Percentiles rank a stretch among this genome's conserved stretches.
Evolutionary conservation across 2,888 invertebrate genomes (phyloP).

Genomic region (Rapana venosa): DNA sequence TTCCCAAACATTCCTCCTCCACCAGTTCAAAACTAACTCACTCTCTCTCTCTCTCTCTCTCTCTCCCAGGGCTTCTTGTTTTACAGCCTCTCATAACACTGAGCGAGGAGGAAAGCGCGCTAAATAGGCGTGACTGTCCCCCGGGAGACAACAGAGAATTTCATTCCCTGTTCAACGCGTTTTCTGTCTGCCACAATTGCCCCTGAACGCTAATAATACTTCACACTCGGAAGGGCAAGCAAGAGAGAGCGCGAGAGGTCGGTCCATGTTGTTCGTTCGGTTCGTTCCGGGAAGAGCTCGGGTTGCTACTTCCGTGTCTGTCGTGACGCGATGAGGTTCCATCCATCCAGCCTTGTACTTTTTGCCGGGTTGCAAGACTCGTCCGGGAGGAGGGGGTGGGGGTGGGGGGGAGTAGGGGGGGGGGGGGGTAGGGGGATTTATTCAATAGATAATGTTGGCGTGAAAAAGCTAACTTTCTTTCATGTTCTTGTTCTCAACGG

Average conservation of each 20-base stretch:
- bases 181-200: background rate
- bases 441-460: slow-evolving; percentile 26
- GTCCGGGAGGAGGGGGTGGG: background rate
- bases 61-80: background rate
- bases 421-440: slow-evolving; percentile 8
- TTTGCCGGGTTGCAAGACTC: background rate
- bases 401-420: background rate
- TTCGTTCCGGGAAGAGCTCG: background rate
- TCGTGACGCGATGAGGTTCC: background rate
- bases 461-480: slow-evolving; percentile 29
- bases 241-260: too few species aligned
- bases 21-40: too few species aligned
- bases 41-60: too few species aligned
- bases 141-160: background rate
- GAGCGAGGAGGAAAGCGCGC: background rate
- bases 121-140: slow-evolving; percentile 14
- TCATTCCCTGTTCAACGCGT: slow-evolving; percentile 9
- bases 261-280: too few species aligned
- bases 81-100: slow-evolving; percentile 12
- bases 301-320: background rate
- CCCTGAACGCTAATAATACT: background rate
- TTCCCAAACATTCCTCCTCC: too few species aligned
- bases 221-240: background rate
- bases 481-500: background rate
- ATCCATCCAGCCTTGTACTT: background rate